Conservation (phyloP, 2,113 vertebrate genomes). For the Lophura nycthemera region DNA sequence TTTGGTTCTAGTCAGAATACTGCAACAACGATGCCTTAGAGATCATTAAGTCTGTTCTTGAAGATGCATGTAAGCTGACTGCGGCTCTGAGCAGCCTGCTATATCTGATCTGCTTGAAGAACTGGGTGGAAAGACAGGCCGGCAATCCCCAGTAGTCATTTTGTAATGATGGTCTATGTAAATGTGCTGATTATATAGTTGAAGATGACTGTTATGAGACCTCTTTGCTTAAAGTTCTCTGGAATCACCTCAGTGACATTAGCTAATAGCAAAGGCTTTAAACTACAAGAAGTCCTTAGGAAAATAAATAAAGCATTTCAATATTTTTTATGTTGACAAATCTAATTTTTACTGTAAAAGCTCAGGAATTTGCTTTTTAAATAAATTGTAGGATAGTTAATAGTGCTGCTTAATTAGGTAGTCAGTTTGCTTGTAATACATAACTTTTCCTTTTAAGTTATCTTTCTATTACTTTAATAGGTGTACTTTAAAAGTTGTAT, state of each 20-base stretch:
- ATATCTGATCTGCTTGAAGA: neutral
- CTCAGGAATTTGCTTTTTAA: neutral
- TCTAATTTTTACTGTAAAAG: neutral
- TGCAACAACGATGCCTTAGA: neutral
- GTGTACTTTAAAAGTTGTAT: neutral
- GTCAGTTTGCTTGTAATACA: neutral
- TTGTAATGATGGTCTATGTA: neutral
- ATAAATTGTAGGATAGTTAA: neutral
- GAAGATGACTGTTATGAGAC: neutral
- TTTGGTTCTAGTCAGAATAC: neutral
- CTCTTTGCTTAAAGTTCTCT: neutral
- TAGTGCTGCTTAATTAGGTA: neutral
- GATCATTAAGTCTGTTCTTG: rapidly evolving
- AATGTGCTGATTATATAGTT: neutral
- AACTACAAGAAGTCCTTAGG: neutral
- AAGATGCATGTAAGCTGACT: neutral
- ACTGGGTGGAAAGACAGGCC: rapidly evolving
- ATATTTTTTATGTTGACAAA: neutral
- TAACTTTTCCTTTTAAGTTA: neutral
- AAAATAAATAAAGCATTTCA: neutral
- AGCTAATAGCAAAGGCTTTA: neutral
- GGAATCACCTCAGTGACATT: neutral
- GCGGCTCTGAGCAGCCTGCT: neutral
- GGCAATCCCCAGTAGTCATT: rapidly evolving
- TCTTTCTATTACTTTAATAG: neutral